Conservation (phyloP, 2,888 invertebrate genomes). For the Escarpia spicata region DNA sequence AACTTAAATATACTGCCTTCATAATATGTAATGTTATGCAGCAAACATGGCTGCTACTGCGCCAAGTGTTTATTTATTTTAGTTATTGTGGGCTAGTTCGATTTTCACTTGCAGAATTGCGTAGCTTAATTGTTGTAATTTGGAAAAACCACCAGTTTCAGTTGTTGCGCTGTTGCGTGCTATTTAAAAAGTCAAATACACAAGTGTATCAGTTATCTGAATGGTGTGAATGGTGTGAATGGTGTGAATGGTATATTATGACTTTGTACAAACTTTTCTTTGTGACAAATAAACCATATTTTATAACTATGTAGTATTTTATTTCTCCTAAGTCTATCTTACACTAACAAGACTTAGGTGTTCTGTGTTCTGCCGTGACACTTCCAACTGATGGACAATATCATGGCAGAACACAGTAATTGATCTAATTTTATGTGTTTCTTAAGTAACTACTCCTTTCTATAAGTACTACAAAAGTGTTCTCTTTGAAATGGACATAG, state of each 20-base stretch:
- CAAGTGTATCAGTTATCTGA: not conserved
- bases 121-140: not conserved
- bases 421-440: not conserved
- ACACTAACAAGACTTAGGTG: too few relatives aligned
- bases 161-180: not conserved
- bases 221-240: not conserved
- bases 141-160: not conserved
- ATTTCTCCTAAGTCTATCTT: too few relatives aligned
- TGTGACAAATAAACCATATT: too few relatives aligned
- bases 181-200: not conserved
- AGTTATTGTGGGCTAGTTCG: not conserved
- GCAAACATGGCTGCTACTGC: not conserved
- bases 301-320: too few relatives aligned
- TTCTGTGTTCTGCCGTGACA: too few relatives aligned
- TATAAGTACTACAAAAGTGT: not conserved
- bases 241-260: too few relatives aligned
- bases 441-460: not conserved
- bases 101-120: not conserved
- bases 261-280: too few relatives aligned
- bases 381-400: too few relatives aligned
- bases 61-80: not conserved
- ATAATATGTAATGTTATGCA: not conserved
- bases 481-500: not conserved
- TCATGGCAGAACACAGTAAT: too few relatives aligned
- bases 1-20: not conserved